phyloP scores from a whole-genome alignment of 2,888 invertebrate genomes.

The Phytoseiulus persimilis region DNA sequence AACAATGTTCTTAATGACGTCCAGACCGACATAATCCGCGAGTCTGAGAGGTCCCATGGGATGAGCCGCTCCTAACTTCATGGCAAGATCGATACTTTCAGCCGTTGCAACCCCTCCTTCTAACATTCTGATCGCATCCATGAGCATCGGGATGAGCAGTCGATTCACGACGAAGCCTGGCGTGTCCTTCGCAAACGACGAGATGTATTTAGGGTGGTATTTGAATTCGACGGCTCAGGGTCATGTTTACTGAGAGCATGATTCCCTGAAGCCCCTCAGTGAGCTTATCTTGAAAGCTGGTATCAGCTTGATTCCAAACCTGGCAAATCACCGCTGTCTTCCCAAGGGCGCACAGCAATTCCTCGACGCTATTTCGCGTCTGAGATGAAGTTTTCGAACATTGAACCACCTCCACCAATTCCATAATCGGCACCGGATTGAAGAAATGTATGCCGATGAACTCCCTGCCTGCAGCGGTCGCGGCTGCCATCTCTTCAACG shows the following conservation, averaged over 20 bases:
- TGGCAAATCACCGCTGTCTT: neutral
- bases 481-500: conserved; percentile 68
- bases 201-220: neutral
- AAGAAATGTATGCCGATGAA: conserved; percentile 86
- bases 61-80: conserved; percentile 40
- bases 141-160: conserved; percentile 39
- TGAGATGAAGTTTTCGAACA: neutral
- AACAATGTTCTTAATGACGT: conserved; percentile 10
- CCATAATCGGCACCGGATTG: conserved; percentile 85
- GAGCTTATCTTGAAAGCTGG: too few species aligned
- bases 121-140: conserved; percentile 30
- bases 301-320: neutral
- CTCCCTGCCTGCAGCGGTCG: conserved; percentile 60
- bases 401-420: conserved; percentile 61
- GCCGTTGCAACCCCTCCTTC: conserved; percentile 37
- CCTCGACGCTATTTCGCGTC: neutral
- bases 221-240: neutral
- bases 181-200: conserved; percentile 14
- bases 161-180: conserved; percentile 41
- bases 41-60: conserved; percentile 23
- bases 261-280: too few species aligned
- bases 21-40: neutral
- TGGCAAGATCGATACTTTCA: conserved; percentile 37
- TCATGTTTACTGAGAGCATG: too few species aligned
- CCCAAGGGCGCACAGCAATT: neutral